Evolutionary conservation across 2,888 invertebrate species (phyloP).

Genomic region (Zygothrica quintamaculata): DNA sequence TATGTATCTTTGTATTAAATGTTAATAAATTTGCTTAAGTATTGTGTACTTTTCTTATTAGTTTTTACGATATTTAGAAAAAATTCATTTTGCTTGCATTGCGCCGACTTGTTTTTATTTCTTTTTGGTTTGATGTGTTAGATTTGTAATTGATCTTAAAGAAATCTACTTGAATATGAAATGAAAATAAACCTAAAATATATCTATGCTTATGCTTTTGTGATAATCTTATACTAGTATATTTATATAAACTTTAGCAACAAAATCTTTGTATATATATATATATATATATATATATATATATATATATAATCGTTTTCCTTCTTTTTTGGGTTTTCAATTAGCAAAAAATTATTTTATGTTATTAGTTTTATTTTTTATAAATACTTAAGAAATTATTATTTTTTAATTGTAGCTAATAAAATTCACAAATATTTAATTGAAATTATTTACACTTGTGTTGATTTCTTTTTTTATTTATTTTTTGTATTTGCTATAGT

Average conservation of each 20-base stretch:
- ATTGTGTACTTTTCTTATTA: slow-evolving; percentile 22
- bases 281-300: neutral
- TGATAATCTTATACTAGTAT: slow-evolving; percentile 7
- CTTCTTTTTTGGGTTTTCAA: neutral
- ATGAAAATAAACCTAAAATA: slow-evolving; percentile 48
- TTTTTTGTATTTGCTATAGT: slow-evolving; percentile 18
- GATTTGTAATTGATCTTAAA: slow-evolving; percentile 48
- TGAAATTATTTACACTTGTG: slow-evolving; percentile 48
- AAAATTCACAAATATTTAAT: slow-evolving; percentile 42
- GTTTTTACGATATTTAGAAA: slow-evolving; percentile 25
- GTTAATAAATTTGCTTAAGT: slow-evolving; percentile 40
- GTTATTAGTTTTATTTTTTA: slow-evolving; percentile 15
- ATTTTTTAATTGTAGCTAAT: slow-evolving; percentile 30
- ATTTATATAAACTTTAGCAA: slow-evolving; percentile 10
- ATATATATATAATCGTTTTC: neutral
- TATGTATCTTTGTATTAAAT: slow-evolving; percentile 37
- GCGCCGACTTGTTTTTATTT: slow-evolving; percentile 40
- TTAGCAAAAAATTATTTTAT: slow-evolving; percentile 15
- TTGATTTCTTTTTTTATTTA: slow-evolving; percentile 10
- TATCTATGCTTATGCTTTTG: slow-evolving; percentile 12
- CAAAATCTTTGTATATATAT: slow-evolving; percentile 10
- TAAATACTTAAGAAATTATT: slow-evolving; percentile 45
- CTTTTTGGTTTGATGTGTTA: slow-evolving; percentile 15
- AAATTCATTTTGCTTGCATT: slow-evolving; percentile 46
- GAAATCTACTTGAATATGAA: slow-evolving; percentile 53